Base-by-base conservation (phyloP, 2,888 invertebrate genomes). In the Acrobeloides nanus region DNA sequence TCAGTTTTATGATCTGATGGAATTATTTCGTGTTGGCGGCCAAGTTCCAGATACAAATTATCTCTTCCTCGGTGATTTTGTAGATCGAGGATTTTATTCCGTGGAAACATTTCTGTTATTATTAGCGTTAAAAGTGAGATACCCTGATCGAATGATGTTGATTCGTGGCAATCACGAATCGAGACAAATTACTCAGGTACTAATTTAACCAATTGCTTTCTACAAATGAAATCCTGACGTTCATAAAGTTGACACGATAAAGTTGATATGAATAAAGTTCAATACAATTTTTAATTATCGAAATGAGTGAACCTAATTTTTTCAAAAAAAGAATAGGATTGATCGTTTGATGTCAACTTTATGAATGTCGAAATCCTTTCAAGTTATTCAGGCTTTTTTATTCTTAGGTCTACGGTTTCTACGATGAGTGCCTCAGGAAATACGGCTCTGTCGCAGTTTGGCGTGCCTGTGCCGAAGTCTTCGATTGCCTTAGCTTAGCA, bases 1-100 rank as follows among this genome's bases (percentile, higher is more conserved):
- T 8, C 97, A 55, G 34, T 97, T 97, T 78, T 97, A 95, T 79
- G 97, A 97, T 78, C 80, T 97, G 38, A 93, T 71, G 61, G 90
- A 92, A 76, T 78, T 92, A 31, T 90, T 90, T 73, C 48, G 53
- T 83, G 93, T 95, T 21, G 97, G 97, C 33, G 95, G 95, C 20
- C 90, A 95, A 82, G 92, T 97, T 44, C 97, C 97, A 12, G 92
- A 93, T 76, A 97, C 95, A 57, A 97, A 95, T 78, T 97, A 97
- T 75, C 80, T 97, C 54, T 97, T 97, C 75, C 90, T 97, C 87
- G 97, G 97, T 18, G 97, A 97, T 77, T 97, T 97, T 80, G 97
- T 99, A 8, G 97, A 97, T 76, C 81, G 97, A 78, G 97, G 97
- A 33, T 97, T 95, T 78, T 97, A 97, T 77, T 97, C 97, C 79